Evolutionary conservation across 2,797 vertebrate species (phyloP), one percentile per base, ranked within the genome.

Genomic region (Cyclopterus lumpus): DNA sequence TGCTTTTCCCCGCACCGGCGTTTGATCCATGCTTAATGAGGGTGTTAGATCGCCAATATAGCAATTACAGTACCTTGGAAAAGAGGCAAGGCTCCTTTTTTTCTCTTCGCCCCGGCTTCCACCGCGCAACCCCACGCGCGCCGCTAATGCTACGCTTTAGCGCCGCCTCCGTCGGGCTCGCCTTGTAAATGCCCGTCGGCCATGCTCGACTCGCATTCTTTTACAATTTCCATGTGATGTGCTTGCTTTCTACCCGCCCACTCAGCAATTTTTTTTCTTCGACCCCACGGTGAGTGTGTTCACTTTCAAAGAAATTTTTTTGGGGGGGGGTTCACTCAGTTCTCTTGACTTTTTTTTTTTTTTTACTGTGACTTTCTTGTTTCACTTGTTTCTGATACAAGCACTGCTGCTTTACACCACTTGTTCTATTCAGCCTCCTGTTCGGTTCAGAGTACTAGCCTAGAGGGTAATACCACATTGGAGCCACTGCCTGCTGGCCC

Each of bases 21-120:
- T 93, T 93, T 94, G 93, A 94, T 95, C 92, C 87, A 73, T 78
- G 79, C 79, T 89, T 93, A 93, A 94, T 92, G 89, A 91, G 90
- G 86, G 74, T 80, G 85, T 92, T 91, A 90, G 89, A 92, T 92
- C 89, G 81, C 83, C 92, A 90, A 83, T 87, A 88, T 58, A 79
- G 85, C 85, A 87, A 90, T 91, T 91, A 77, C 83, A 82, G 88
- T 89, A 92, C 88, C 90, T 53, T 92, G 88, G 63, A 89, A 84
- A 87, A 75, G 51, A 81, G 67, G 80, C 59, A 81, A 73, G 71
- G 75, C 71, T 67, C 28, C 30, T 44, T 84, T 79, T 48, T 82
- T 77, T 79, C 51, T 73, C 68, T 63, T 48, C 26, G 75, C 84
- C 65, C 53, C 58, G 44, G 62, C 85, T 79, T 86, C 71, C 62